phyloP scores from a whole-genome alignment of 1,140 invertebrate genomes.

The Sitodiplosis mosellana region DNA sequence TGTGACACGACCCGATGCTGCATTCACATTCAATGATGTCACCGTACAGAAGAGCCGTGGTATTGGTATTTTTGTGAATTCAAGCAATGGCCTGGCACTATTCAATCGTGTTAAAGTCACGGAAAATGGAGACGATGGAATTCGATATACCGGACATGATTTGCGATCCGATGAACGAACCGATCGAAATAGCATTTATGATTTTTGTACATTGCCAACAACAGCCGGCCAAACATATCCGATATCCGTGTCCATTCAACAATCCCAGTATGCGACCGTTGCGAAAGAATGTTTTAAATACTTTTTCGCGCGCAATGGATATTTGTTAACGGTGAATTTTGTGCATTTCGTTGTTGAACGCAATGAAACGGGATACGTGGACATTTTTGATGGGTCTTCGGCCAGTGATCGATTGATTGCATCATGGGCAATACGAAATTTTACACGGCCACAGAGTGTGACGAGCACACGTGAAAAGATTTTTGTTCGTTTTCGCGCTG shows the following conservation, averaged over 20 bases:
- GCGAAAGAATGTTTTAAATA: constrained; percentile 52
- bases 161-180: constrained; percentile 45
- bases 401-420: constrained; percentile 46
- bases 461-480: constrained; percentile 58
- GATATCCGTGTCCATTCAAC: constrained; percentile 53
- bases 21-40: constrained; percentile 60
- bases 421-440: constrained; percentile 49
- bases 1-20: constrained; percentile 64
- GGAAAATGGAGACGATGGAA: constrained; percentile 70
- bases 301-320: constrained; percentile 55
- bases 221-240: constrained; percentile 69
- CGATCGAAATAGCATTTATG: constrained; percentile 52
- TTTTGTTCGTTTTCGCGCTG: constrained; percentile 52
- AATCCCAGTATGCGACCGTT: constrained; percentile 45
- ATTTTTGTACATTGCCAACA: constrained; percentile 66
- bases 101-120: constrained; percentile 52
- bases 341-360: constrained; percentile 52
- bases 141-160: constrained; percentile 69
- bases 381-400: constrained; percentile 60
- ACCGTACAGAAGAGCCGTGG: constrained; percentile 70
- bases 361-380: constrained; percentile 51
- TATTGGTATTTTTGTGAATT: constrained; percentile 78
- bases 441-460: constrained; percentile 67
- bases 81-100: constrained; percentile 53
- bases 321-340: constrained; percentile 68